Evolutionary conservation across 2,888 invertebrate species (phyloP).

Genomic region (Eugnorisma glareosa): DNA sequence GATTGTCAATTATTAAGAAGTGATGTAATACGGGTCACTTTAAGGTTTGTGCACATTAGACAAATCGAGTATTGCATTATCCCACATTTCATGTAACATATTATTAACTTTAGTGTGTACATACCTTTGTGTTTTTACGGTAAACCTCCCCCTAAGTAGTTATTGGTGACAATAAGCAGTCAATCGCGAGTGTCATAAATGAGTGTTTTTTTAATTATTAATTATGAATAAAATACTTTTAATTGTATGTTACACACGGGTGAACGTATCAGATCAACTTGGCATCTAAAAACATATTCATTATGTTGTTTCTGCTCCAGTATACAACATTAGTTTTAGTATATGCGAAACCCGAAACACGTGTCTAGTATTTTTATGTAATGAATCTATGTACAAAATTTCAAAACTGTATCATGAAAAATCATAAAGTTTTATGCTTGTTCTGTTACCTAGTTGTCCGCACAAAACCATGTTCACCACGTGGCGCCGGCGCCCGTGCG

Average conservation of each 20-base stretch:
- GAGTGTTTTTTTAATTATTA: conserved; percentile 70
- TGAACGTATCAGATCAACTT: conserved; percentile 70
- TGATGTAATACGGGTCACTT: conserved; percentile 68
- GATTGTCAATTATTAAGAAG: conserved; percentile 57
- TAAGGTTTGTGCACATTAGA: conserved; percentile 78
- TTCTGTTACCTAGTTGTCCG: no score
- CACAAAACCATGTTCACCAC: no score
- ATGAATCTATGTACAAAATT: no score
- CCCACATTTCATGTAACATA: conserved; percentile 59
- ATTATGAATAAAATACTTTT: conserved; percentile 70
- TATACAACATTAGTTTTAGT: conserved; percentile 10
- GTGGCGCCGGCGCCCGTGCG: no score
- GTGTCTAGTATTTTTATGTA: no score
- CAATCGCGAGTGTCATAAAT: conserved; percentile 83
- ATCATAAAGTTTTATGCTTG: no score
- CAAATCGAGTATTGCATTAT: conserved; percentile 60
- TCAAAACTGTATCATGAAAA: no score
- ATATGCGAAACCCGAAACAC: no score
- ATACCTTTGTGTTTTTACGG: conserved; percentile 69
- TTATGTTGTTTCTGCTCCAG: conserved; percentile 61
- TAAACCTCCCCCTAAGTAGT: conserved; percentile 56
- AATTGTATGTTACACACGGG: conserved; percentile 70
- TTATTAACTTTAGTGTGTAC: conserved; percentile 74
- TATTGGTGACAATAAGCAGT: conserved; percentile 80
- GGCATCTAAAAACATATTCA: conserved; percentile 73